Evolutionary conservation across 2,797 vertebrate genomes (phyloP).

Genomic region (Pterois miles): DNA sequence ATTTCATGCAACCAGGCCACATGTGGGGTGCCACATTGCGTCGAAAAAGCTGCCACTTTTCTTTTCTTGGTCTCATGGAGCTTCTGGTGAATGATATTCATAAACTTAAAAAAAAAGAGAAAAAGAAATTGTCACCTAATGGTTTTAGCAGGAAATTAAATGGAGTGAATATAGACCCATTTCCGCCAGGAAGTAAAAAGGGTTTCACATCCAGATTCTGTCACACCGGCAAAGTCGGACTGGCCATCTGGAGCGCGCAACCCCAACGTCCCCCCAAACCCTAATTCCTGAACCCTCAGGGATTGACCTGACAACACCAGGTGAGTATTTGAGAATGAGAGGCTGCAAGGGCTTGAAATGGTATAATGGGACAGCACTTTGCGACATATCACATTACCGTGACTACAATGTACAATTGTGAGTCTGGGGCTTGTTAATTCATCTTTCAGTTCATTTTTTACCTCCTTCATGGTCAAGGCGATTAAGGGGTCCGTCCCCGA

Average conservation of each 20-base stretch:
- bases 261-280: no score
- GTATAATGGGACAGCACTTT: background rate
- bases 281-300: no score
- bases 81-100: constrained; percentile 23
- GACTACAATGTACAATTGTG: background rate
- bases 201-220: background rate
- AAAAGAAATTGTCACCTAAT: background rate
- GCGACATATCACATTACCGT: background rate
- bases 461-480: background rate
- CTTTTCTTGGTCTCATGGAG: constrained; percentile 18
- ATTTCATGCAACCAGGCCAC: constrained; percentile 26
- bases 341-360: background rate
- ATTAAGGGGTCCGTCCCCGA: no score
- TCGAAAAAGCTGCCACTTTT: constrained; percentile 33
- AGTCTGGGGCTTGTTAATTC: no score
- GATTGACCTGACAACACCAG: background rate
- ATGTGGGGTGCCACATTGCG: constrained; percentile 33
- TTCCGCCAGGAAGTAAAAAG: constrained; percentile 8
- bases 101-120: background rate
- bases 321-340: background rate
- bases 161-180: background rate
- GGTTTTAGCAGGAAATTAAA: constrained; percentile 23
- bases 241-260: no score
- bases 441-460: background rate
- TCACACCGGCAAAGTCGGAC: background rate